Evolutionary conservation across 1,140 invertebrate genomes (phyloP).

Genomic region (Ostrea edulis): DNA sequence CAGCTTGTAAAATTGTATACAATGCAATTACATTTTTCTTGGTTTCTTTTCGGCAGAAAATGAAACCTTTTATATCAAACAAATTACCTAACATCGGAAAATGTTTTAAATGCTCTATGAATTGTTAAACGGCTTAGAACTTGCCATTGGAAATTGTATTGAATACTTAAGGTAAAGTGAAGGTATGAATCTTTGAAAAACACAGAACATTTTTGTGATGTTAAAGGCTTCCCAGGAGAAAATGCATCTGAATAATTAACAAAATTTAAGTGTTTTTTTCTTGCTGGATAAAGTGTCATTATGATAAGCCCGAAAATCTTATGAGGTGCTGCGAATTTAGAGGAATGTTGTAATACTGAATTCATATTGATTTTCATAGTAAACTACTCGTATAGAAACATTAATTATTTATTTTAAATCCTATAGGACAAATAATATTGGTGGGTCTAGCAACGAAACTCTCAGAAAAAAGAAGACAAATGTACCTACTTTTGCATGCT

Average conservation of each 20-base stretch:
- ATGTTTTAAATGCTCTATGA: too few species aligned
- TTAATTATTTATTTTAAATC: neutral
- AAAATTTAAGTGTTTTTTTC: neutral
- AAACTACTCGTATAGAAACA: neutral
- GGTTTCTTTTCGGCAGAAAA: too few species aligned
- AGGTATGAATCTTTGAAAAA: neutral
- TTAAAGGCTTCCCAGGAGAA: neutral
- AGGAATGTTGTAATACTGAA: neutral
- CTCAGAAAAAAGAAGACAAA: too few species aligned
- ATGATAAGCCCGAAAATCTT: neutral
- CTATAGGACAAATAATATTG: neutral
- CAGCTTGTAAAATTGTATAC: too few species aligned
- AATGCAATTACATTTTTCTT: too few species aligned
- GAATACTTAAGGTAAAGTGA: neutral
- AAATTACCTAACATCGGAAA: too few species aligned
- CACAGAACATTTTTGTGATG: neutral
- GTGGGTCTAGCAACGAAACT: neutral
- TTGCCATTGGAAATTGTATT: too few species aligned
- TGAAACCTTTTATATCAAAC: too few species aligned
- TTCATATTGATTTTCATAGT: constrained; percentile 9
- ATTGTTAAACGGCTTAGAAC: too few species aligned
- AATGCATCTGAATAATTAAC: constrained; percentile 17
- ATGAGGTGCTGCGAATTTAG: neutral
- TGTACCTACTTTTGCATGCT: too few species aligned
- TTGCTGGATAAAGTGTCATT: neutral